These are phyloP conservation scores for Spatulosminthurus flaviceps DNA, from an alignment of 2,888 invertebrate species.

Conservation along the genomic window DNA sequence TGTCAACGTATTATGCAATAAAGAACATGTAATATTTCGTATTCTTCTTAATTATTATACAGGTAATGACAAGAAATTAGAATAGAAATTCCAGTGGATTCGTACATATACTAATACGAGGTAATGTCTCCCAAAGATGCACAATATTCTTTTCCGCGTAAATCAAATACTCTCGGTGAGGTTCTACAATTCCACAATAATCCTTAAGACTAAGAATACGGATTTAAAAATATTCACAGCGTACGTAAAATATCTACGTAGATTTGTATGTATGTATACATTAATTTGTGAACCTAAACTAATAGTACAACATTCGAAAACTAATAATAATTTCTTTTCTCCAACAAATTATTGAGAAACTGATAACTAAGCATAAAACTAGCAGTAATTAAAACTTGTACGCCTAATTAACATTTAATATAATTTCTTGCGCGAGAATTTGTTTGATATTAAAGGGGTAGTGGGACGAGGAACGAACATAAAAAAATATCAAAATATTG, in stretches of 20 bases:
- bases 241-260: not conserved
- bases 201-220: not conserved
- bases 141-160: not conserved
- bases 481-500: slow-evolving; percentile 45
- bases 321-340: not conserved
- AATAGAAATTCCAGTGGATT: slow-evolving; percentile 19
- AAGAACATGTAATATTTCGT: slow-evolving; percentile 9
- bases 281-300: not conserved
- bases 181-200: not conserved
- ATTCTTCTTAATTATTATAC: not conserved
- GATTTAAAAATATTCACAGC: slow-evolving; percentile 27
- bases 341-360: no score
- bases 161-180: slow-evolving; percentile 31
- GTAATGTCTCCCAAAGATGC: not conserved
- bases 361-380: not conserved
- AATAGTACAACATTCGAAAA: not conserved
- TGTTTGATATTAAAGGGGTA: not conserved
- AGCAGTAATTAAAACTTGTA: not conserved
- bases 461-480: slow-evolving; percentile 37
- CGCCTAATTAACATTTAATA: no score
- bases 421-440: slow-evolving; percentile 7
- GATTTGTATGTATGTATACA: not conserved
- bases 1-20: slow-evolving; percentile 25
- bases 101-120: slow-evolving; percentile 9
- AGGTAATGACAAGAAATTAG: slow-evolving; percentile 35